Evolutionary conservation across 2,888 invertebrate species (phyloP).

Genomic region (Zaprionus bogoriensis): DNA sequence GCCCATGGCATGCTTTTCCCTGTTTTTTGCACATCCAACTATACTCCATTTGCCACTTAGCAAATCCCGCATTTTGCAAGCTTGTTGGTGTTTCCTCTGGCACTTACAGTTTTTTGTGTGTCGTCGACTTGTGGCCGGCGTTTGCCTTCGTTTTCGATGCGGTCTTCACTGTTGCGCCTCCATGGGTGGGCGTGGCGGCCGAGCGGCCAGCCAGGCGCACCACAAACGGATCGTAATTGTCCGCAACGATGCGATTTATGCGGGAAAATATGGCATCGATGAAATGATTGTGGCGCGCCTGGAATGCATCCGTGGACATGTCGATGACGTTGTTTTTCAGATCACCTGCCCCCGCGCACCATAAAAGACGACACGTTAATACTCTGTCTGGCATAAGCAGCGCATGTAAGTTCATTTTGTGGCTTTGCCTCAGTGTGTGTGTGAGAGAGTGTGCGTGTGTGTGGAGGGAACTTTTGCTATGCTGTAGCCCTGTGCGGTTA

Average conservation of each 20-base stretch:
- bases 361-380: conserved; percentile 33
- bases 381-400: conserved; percentile 21
- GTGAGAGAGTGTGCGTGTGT: conserved; percentile 4
- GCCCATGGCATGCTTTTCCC: background rate
- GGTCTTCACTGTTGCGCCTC: conserved; percentile 44
- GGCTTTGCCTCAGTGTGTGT: conserved; percentile 12
- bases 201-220: conserved; percentile 83
- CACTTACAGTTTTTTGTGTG: conserved; percentile 79
- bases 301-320: conserved; percentile 84
- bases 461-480: conserved; percentile 9
- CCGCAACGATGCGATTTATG: conserved; percentile 91
- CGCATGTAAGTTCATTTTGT: conserved; percentile 35
- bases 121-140: conserved; percentile 37
- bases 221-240: conserved; percentile 92
- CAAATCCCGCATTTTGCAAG: background rate
- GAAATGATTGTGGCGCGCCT: conserved; percentile 92
- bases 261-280: conserved; percentile 91
- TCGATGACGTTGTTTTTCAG: conserved; percentile 82
- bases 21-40: background rate
- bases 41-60: background rate
- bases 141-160: conserved; percentile 41
- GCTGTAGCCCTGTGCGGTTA: conserved; percentile 29
- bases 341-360: conserved; percentile 66
- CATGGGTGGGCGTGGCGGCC: conserved; percentile 45
- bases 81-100: background rate